These are phyloP conservation scores for Epirrhoe alternata DNA, from an alignment of 2,888 invertebrate genomes.

Conservation along the genomic window DNA sequence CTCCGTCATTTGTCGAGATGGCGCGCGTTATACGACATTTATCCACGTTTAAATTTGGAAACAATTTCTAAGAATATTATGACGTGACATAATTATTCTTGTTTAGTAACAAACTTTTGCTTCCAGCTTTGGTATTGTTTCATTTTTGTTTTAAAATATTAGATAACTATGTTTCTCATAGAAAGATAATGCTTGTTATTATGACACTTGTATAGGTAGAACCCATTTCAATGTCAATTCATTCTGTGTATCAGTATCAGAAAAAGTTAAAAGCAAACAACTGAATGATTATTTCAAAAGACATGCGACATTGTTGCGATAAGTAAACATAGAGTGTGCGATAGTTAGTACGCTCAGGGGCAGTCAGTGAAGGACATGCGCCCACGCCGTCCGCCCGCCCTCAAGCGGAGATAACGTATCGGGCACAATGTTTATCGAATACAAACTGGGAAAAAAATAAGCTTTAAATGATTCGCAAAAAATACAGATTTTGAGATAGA, in stretches of 20 bases:
- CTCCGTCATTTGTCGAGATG: constrained; percentile 78
- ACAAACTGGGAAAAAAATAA: constrained; percentile 20
- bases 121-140: not conserved
- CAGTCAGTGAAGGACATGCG: constrained; percentile 75
- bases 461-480: constrained; percentile 11
- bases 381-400: constrained; percentile 70
- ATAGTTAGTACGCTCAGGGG: constrained; percentile 54
- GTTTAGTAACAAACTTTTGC: not conserved
- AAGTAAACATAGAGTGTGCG: constrained; percentile 14
- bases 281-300: constrained; percentile 42
- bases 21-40: constrained; percentile 77
- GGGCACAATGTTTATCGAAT: constrained; percentile 46
- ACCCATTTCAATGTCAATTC: constrained; percentile 36
- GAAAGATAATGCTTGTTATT: constrained; percentile 15
- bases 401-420: constrained; percentile 64
- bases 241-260: constrained; percentile 7
- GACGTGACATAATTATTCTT: constrained; percentile 65
- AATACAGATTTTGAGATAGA: not conserved
- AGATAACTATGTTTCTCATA: not conserved
- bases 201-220: not conserved
- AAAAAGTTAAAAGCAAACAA: constrained; percentile 19
- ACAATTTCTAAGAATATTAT: constrained; percentile 74
- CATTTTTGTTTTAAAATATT: not conserved
- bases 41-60: constrained; percentile 76
- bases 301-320: constrained; percentile 56